Evolutionary conservation across 1,140 invertebrate species (phyloP).

Genomic region (Diplogasteroides magnus): DNA sequence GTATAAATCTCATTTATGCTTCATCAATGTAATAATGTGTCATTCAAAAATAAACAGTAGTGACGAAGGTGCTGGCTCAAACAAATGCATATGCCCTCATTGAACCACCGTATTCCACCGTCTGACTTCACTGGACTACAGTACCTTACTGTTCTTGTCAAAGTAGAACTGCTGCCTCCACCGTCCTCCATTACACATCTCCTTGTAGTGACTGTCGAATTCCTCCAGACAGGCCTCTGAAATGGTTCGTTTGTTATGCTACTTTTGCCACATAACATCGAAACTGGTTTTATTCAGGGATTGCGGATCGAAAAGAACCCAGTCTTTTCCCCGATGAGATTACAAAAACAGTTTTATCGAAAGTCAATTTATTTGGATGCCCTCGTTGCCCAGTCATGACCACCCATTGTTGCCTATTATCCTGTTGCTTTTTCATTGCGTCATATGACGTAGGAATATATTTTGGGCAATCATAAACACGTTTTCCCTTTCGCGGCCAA

Average conservation of each 20-base stretch:
- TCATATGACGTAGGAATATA: slow-evolving; percentile 1
- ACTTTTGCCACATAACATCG: no score
- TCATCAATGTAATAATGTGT: no score
- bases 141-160: slow-evolving; percentile 41
- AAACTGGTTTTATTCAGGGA: slow-evolving; percentile 1
- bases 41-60: no score
- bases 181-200: slow-evolving; percentile 47
- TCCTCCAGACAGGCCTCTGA: slow-evolving; percentile 43
- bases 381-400: no score
- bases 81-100: no score
- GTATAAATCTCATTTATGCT: no score
- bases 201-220: slow-evolving; percentile 50
- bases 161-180: slow-evolving; percentile 48
- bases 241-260: slow-evolving; percentile 4
- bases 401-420: no score
- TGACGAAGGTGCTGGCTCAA: no score
- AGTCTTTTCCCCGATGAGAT: not conserved
- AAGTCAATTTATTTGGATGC: slow-evolving; percentile 15
- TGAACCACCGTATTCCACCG: no score
- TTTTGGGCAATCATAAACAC: no score
- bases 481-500: no score
- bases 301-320: not conserved
- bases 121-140: no score
- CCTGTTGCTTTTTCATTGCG: slow-evolving; percentile 2
- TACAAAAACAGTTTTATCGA: slow-evolving; percentile 10